phyloP scores from a whole-genome alignment of 1,140 invertebrate species.

The Brachionus paranguensis region DNA sequence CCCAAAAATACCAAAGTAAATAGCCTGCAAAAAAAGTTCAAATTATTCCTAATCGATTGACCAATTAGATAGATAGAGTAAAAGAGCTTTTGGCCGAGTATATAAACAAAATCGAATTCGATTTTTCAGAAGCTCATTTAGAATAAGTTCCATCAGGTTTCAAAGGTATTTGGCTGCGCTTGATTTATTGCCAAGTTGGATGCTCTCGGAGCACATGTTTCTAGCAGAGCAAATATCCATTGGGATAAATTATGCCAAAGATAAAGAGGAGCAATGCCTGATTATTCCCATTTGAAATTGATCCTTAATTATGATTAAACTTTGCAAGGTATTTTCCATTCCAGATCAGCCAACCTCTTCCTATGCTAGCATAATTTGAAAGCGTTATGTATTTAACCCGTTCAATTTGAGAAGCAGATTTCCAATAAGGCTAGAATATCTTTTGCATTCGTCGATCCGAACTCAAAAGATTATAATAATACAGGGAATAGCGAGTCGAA shows the following conservation, averaged over 20 bases:
- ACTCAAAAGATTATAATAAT: slow-evolving; percentile 29
- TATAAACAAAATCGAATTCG: not conserved
- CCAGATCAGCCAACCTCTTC: not conserved
- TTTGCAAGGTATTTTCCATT: not conserved
- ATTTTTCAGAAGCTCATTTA: not conserved
- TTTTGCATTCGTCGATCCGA: not conserved
- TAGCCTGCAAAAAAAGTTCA: not conserved
- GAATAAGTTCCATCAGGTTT: not conserved
- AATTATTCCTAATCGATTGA: slow-evolving; percentile 7
- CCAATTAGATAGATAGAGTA: not conserved
- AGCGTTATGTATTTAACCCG: slow-evolving; percentile 36
- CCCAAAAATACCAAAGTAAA: slow-evolving; percentile 1
- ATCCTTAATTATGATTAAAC: slow-evolving; percentile 10
- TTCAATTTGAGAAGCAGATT: slow-evolving; percentile 27
- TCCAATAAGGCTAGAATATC: not conserved
- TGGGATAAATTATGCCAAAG: slow-evolving; percentile 17
- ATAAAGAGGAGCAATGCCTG: not conserved
- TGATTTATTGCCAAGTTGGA: not conserved
- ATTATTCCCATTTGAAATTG: not conserved
- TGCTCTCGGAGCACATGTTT: not conserved
- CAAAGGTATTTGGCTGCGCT: not conserved
- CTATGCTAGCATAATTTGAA: not conserved
- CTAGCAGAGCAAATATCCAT: not conserved
- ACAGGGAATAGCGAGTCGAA: not conserved
- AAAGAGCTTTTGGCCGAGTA: not conserved